Percentiles rank a stretch among this genome's conserved stretches.
Evolutionary conservation across 2,888 invertebrate genomes (phyloP).

Genomic region (Yponomeuta sedellus): DNA sequence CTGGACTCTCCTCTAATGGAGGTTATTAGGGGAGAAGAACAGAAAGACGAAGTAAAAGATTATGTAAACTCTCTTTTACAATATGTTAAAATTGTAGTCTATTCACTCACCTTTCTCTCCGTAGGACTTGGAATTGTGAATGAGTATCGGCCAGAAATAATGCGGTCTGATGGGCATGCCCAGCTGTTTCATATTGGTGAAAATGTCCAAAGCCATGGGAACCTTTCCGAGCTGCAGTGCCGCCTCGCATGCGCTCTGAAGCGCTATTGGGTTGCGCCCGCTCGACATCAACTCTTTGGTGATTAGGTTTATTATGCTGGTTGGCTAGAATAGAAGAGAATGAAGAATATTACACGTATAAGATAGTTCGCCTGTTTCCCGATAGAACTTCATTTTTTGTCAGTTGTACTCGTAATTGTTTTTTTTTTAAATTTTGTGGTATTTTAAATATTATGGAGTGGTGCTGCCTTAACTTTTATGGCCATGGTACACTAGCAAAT

Average conservation of each 20-base stretch:
- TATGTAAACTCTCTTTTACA: neutral
- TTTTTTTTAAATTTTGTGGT: too few species aligned
- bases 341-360: neutral
- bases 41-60: too few species aligned
- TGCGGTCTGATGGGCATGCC: constrained; percentile 71
- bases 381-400: too few species aligned
- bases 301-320: constrained; percentile 53
- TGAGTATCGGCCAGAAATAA: constrained; percentile 81
- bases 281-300: constrained; percentile 63
- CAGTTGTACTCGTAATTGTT: too few species aligned
- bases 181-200: constrained; percentile 57
- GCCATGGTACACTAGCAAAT: too few species aligned
- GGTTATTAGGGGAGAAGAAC: too few species aligned
- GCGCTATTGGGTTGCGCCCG: constrained; percentile 61
- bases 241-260: constrained; percentile 72
- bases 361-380: neutral
- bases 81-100: neutral
- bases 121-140: constrained; percentile 59
- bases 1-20: too few species aligned
- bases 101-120: constrained; percentile 69
- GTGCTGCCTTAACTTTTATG: too few species aligned
- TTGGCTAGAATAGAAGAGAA: constrained; percentile 47
- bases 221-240: constrained; percentile 66
- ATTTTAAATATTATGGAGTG: too few species aligned
- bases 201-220: constrained; percentile 59